Percentiles rank a stretch among this genome's conserved stretches.
phyloP scores from a whole-genome alignment of 2,888 invertebrate genomes.

The Melinopterus prodromus region DNA sequence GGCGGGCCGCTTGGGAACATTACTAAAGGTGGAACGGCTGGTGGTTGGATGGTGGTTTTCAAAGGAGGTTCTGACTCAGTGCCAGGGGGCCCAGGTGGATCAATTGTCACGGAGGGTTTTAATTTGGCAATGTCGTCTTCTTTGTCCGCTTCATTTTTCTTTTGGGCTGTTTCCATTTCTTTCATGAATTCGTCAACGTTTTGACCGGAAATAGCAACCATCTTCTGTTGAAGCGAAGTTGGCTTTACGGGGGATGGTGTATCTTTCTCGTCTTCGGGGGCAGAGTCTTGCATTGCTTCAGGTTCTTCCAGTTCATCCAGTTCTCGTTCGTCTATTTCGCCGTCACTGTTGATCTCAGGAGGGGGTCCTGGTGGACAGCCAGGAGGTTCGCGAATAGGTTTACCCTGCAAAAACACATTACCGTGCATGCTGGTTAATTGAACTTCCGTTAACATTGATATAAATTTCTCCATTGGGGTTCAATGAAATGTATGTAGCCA shows the following conservation, averaged over 20 bases:
- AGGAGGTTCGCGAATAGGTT: conserved; percentile 73
- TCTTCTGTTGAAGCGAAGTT: conserved; percentile 83
- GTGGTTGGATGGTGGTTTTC: conserved; percentile 55
- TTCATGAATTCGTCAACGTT: conserved; percentile 93
- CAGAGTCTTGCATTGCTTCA: conserved; percentile 40
- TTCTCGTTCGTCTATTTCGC: conserved; percentile 65
- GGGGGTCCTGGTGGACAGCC: conserved; percentile 90
- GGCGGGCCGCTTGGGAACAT: conserved; percentile 58
- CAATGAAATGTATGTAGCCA: too few species aligned
- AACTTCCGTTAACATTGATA: too few species aligned
- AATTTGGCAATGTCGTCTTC: conserved; percentile 41
- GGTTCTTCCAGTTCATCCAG: conserved; percentile 50
- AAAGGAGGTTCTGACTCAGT: conserved; percentile 51
- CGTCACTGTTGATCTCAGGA: conserved; percentile 73
- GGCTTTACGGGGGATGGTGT: conserved; percentile 63
- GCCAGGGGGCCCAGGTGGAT: conserved; percentile 54
- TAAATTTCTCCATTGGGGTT: too few species aligned
- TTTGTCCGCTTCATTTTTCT: conserved; percentile 67
- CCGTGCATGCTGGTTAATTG: too few species aligned
- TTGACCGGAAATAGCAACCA: conserved; percentile 89
- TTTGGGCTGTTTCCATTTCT: conserved; percentile 88
- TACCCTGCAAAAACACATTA: conserved; percentile 56
- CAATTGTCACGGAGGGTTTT: conserved; percentile 44
- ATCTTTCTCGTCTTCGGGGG: conserved; percentile 37
- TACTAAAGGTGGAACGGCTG: conserved; percentile 61